Conservation (phyloP, 2,888 invertebrate genomes). For the Hybos culiciformis region DNA sequence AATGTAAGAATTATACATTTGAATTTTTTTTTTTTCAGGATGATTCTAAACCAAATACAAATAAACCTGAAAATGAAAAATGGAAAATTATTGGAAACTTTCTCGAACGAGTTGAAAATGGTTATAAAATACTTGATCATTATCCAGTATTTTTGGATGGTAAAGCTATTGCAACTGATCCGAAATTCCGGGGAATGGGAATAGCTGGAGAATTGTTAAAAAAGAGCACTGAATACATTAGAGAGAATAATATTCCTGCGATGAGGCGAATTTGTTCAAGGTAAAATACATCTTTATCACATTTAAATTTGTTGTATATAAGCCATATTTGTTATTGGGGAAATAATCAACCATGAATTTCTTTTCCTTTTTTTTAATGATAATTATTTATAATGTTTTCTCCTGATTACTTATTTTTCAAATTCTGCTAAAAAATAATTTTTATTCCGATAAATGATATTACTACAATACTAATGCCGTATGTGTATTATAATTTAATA, state of each 20-base stretch:
- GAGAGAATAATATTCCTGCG: conserved; percentile 25
- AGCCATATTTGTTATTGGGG: too few species aligned
- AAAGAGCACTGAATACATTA: conserved; percentile 15
- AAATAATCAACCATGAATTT: too few species aligned
- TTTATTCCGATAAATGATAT: too few species aligned
- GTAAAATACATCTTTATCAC: conserved; percentile 53
- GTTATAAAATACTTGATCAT: conserved; percentile 27
- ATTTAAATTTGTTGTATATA: too few species aligned
- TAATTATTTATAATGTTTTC: too few species aligned
- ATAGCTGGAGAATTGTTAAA: conserved; percentile 16
- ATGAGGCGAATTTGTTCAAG: conserved; percentile 56
- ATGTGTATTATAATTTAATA: too few species aligned
- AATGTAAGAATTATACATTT: neutral
- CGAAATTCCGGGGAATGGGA: conserved; percentile 16
- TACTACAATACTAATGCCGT: too few species aligned
- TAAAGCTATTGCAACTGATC: conserved; percentile 17
- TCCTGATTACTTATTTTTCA: too few species aligned
- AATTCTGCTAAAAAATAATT: too few species aligned
- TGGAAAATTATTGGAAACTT: conserved; percentile 36
- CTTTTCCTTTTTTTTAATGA: too few species aligned
- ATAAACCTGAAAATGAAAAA: conserved; percentile 24
- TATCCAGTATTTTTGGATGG: conserved; percentile 22
- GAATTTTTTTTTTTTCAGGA: too few species aligned
- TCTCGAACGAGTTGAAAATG: conserved; percentile 30
- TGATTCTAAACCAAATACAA: too few species aligned